A percentile compares a stretch with the other conserved stretches of the same genome.
These are phyloP conservation scores for Pteropus rufus DNA, from an alignment of 2,797 vertebrate species.

Conservation along the genomic window DNA sequence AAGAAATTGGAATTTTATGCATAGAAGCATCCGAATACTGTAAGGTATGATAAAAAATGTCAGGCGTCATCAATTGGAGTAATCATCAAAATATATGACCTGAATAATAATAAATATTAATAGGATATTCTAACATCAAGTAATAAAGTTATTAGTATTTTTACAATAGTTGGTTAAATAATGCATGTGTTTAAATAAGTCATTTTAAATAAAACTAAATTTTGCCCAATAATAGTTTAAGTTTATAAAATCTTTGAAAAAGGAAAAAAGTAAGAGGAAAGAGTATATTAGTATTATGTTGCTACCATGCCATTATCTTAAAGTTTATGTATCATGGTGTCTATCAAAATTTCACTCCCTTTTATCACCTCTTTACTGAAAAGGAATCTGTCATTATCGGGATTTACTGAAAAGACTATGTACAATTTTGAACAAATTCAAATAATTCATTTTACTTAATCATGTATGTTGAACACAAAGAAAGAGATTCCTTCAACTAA, in stretches of 20 bases:
- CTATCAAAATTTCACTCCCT: conserved; percentile 74
- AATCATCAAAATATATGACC: background rate
- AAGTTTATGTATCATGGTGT: conserved; percentile 70
- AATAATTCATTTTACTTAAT: conserved; percentile 72
- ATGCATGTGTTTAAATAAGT: background rate
- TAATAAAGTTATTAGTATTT: background rate
- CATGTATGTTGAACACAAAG: conserved; percentile 3
- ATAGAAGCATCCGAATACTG: background rate
- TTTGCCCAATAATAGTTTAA: background rate
- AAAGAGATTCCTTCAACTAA: conserved; percentile 55
- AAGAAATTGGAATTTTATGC: background rate
- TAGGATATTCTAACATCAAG: background rate
- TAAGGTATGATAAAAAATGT: background rate
- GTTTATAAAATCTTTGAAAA: conserved; percentile 1
- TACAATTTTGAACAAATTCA: conserved; percentile 72
- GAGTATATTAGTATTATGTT: conserved; percentile 61
- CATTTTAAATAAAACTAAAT: background rate
- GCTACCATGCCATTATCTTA: conserved; percentile 37
- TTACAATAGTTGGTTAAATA: background rate
- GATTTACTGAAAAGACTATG: conserved; percentile 64
- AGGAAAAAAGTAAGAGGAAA: background rate
- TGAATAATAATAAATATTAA: background rate
- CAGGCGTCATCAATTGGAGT: background rate
- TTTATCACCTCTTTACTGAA: conserved; percentile 69
- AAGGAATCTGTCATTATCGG: conserved; percentile 73